These are phyloP conservation scores for Hirudinaria manillensis DNA, from an alignment of 2,888 invertebrate species.

Conservation along the genomic window DNA sequence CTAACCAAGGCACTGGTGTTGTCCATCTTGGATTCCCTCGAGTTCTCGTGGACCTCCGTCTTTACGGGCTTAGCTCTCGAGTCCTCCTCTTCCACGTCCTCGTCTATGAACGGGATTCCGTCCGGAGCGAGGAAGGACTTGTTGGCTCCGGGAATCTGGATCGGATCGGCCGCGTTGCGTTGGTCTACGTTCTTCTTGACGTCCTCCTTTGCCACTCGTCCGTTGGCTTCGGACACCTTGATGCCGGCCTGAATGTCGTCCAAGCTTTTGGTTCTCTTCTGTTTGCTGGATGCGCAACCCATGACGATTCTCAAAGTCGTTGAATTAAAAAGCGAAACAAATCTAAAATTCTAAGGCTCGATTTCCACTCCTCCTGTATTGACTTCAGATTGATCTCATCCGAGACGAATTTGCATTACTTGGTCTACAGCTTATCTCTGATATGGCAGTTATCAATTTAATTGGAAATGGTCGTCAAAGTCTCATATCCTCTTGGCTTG, in stretches of 20 bases:
- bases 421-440: too few species aligned
- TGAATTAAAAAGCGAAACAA: not conserved
- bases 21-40: not conserved
- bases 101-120: slow-evolving; percentile 35
- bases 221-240: slow-evolving; percentile 23
- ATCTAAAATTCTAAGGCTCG: too few species aligned
- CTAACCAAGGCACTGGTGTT: slow-evolving; percentile 17
- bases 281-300: slow-evolving; percentile 35
- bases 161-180: slow-evolving; percentile 20
- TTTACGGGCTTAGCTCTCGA: not conserved
- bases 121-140: slow-evolving; percentile 35
- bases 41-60: not conserved
- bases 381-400: too few species aligned
- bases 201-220: slow-evolving; percentile 22
- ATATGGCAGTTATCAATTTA: too few species aligned
- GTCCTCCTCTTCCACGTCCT: slow-evolving; percentile 30
- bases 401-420: too few species aligned
- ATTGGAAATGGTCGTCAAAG: too few species aligned
- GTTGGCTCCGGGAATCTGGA: slow-evolving; percentile 32
- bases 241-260: slow-evolving; percentile 30
- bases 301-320: slow-evolving; percentile 6
- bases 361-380: too few species aligned
- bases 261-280: slow-evolving; percentile 33
- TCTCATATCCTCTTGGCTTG: too few species aligned
- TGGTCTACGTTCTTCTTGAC: slow-evolving; percentile 19